Conservation (phyloP, 2,888 invertebrate genomes). For the Cancer borealis region DNA sequence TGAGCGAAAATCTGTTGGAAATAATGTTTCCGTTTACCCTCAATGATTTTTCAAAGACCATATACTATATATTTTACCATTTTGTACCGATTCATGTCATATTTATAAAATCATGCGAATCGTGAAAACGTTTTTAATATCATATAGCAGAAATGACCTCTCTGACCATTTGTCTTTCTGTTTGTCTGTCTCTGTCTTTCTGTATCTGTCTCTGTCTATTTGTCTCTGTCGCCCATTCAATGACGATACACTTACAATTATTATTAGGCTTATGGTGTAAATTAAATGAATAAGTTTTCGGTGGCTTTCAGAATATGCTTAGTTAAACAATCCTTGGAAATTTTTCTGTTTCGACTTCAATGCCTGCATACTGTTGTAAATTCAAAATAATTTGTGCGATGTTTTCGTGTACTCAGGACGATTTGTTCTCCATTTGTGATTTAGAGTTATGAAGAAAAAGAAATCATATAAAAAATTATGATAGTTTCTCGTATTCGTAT, state of each 20-base stretch:
- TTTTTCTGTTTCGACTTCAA: neutral
- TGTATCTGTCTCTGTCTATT: neutral
- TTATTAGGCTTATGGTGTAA: neutral
- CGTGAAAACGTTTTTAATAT: constrained; percentile 3
- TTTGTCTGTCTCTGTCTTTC: neutral
- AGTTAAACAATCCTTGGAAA: too few species aligned
- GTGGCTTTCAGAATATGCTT: too few species aligned
- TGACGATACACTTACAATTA: too few species aligned
- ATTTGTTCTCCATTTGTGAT: neutral
- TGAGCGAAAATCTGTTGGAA: neutral
- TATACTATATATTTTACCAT: neutral
- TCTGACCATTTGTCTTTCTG: neutral
- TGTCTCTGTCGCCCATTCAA: neutral
- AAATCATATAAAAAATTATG: neutral
- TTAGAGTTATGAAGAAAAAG: neutral
- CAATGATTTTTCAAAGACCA: constrained; percentile 8
- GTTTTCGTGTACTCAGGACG: neutral
- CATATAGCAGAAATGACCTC: neutral
- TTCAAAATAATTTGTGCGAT: neutral
- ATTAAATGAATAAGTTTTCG: too few species aligned
- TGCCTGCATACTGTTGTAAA: neutral
- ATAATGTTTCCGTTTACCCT: neutral
- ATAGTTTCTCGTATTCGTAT: neutral
- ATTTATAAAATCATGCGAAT: neutral
- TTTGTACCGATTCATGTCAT: constrained; percentile 15